Percentiles rank a stretch among this genome's conserved stretches.
Conservation (phyloP, 2,888 invertebrate species). For the Sceliomorpha sp. region DNA sequence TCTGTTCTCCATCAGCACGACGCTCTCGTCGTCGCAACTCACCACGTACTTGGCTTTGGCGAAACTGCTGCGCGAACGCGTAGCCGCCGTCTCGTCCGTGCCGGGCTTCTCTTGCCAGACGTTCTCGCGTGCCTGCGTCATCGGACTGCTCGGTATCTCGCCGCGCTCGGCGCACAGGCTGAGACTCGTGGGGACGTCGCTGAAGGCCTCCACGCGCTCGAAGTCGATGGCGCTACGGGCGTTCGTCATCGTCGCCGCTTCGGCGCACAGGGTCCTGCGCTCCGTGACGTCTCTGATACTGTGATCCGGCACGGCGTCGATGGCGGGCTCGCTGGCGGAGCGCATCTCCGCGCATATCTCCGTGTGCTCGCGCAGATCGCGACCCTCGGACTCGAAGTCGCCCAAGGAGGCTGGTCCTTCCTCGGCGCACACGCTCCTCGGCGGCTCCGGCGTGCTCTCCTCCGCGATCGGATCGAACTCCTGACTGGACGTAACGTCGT, state of each 20-base stretch:
- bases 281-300: slow-evolving; percentile 73
- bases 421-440: slow-evolving; percentile 74
- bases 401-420: slow-evolving; percentile 75
- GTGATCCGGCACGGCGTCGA: slow-evolving; percentile 73
- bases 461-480: slow-evolving; percentile 67
- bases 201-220: slow-evolving; percentile 71
- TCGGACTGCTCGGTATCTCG: slow-evolving; percentile 75
- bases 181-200: slow-evolving; percentile 72
- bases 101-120: slow-evolving; percentile 65
- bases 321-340: slow-evolving; percentile 72
- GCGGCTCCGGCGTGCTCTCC: slow-evolving; percentile 65
- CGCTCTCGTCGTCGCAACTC: slow-evolving; percentile 72
- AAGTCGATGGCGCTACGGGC: slow-evolving; percentile 67
- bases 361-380: slow-evolving; percentile 71
- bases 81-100: too few relatives aligned
- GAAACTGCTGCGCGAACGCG: slow-evolving; percentile 53
- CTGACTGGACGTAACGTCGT: slow-evolving; percentile 72
- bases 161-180: slow-evolving; percentile 75
- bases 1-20: slow-evolving; percentile 72
- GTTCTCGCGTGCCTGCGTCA: slow-evolving; percentile 71
- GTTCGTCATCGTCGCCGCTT: slow-evolving; percentile 59
- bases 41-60: slow-evolving; percentile 73
- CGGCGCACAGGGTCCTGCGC: slow-evolving; percentile 69
- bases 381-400: slow-evolving; percentile 69
- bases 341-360: slow-evolving; percentile 78